Evolutionary conservation across 2,797 vertebrate species (phyloP).

Genomic region (Rhynchotus rufescens): DNA sequence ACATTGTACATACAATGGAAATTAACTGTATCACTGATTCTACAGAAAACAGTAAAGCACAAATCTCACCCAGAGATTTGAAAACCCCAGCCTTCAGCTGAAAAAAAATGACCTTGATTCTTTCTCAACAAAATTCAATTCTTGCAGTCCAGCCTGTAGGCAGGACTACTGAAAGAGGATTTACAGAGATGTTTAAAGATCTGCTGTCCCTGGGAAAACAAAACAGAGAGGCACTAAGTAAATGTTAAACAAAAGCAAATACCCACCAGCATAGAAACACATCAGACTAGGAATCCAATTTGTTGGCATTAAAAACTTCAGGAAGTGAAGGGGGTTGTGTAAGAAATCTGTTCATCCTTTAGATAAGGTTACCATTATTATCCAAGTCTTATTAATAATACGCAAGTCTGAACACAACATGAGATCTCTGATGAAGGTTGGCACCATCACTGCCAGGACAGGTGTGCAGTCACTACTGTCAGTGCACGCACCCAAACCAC

Average conservation of each 20-base stretch:
- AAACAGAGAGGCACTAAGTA: conserved; percentile 44
- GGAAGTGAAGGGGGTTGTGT: not conserved
- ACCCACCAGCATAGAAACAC: not conserved
- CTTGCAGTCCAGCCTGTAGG: not conserved
- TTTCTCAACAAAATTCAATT: not conserved
- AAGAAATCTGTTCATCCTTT: not conserved
- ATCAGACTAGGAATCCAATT: conserved; percentile 18
- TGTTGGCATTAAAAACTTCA: not conserved
- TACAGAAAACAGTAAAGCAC: not conserved
- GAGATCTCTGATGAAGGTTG: not conserved
- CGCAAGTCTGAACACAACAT: not conserved
- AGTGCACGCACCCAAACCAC: not conserved
- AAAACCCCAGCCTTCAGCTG: not conserved
- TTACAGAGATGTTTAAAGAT: conserved; percentile 23
- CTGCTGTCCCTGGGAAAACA: conserved; percentile 31
- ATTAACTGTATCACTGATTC: not conserved
- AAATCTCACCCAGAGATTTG: not conserved
- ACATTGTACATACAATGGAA: not conserved
- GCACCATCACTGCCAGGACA: not conserved
- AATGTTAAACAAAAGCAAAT: conserved; percentile 67
- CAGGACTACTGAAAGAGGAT: not conserved
- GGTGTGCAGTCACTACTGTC: not conserved
- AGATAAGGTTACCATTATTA: not conserved
- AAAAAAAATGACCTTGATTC: not conserved
- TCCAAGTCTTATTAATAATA: not conserved